Percentiles rank a stretch among this genome's conserved stretches.
Evolutionary conservation across 1,140 invertebrate species (phyloP).

Genomic region (Caenorhabditis tropicalis): DNA sequence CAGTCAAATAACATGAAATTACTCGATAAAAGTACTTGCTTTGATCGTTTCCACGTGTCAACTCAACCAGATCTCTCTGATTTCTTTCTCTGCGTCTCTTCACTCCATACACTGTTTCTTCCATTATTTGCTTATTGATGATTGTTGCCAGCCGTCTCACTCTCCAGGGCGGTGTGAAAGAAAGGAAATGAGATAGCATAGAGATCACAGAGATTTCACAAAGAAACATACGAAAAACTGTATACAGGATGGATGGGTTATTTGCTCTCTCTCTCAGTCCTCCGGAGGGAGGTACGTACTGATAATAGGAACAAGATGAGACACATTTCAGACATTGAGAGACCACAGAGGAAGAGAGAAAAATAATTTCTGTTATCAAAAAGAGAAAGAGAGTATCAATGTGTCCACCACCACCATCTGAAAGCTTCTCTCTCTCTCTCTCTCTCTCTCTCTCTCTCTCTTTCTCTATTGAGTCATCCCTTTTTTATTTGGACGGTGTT

Average conservation of each 20-base stretch:
- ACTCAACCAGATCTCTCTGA: slow-evolving; percentile 15
- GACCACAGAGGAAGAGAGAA: neutral
- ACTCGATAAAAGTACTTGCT: neutral
- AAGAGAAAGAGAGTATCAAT: slow-evolving; percentile 3
- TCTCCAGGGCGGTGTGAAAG: slow-evolving; percentile 30
- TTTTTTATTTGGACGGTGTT: neutral
- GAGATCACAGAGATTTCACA: neutral
- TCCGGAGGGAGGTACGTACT: slow-evolving; percentile 29
- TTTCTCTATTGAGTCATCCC: slow-evolving; percentile 18
- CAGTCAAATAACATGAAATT: neutral
- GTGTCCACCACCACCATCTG: neutral
- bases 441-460: neutral
- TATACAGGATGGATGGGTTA: slow-evolving; percentile 43
- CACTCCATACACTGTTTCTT: neutral
- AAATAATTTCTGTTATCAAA: slow-evolving; percentile 20
- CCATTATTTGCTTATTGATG: slow-evolving; percentile 15
- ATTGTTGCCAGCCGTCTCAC: slow-evolving; percentile 25
- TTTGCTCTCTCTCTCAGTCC: neutral
- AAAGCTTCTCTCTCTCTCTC: slow-evolving; percentile 6
- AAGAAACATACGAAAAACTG: slow-evolving; percentile 7
- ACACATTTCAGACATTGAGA: too few relatives aligned
- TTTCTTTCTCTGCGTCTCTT: neutral
- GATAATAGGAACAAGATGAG: slow-evolving; percentile 2
- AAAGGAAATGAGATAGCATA: neutral
- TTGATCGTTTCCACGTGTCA: slow-evolving; percentile 23